phyloP scores from a whole-genome alignment of 2,797 vertebrate species.

The Apogon talboti region DNA sequence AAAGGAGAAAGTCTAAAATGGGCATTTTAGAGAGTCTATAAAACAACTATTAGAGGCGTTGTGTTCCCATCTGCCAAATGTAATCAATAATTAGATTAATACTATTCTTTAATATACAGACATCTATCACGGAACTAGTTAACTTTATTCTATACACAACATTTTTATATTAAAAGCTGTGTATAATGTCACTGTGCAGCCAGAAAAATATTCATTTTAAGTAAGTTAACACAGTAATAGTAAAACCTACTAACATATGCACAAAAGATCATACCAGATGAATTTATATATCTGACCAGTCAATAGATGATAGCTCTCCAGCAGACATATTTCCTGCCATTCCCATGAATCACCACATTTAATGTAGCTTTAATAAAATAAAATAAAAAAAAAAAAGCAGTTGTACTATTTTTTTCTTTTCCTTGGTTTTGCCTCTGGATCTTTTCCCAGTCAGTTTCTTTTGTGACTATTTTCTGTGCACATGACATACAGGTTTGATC shows the following conservation, averaged over 20 bases:
- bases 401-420: slow-evolving; percentile 25
- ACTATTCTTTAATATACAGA: background rate
- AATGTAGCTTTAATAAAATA: slow-evolving; percentile 9
- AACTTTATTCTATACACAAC: slow-evolving; percentile 17
- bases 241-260: background rate
- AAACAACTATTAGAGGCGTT: slow-evolving; percentile 42
- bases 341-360: slow-evolving; percentile 39
- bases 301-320: slow-evolving; percentile 38
- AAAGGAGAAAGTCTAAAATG: slow-evolving; percentile 82
- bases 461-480: slow-evolving; percentile 38
- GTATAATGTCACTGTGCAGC: slow-evolving; percentile 9
- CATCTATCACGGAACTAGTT: slow-evolving; percentile 16
- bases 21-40: slow-evolving; percentile 68
- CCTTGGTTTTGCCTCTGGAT: slow-evolving; percentile 13
- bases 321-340: slow-evolving; percentile 55
- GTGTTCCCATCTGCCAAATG: slow-evolving; percentile 44
- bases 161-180: slow-evolving; percentile 9
- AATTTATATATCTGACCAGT: slow-evolving; percentile 46
- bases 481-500: slow-evolving; percentile 47
- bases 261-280: slow-evolving; percentile 36
- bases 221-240: slow-evolving; percentile 3
- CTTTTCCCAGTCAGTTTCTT: slow-evolving; percentile 18
- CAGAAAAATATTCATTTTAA: background rate
- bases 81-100: slow-evolving; percentile 4
- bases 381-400: slow-evolving; percentile 12